Evolutionary conservation across 2,797 vertebrate genomes (phyloP).

Genomic region (Pangasius larnaudii): DNA sequence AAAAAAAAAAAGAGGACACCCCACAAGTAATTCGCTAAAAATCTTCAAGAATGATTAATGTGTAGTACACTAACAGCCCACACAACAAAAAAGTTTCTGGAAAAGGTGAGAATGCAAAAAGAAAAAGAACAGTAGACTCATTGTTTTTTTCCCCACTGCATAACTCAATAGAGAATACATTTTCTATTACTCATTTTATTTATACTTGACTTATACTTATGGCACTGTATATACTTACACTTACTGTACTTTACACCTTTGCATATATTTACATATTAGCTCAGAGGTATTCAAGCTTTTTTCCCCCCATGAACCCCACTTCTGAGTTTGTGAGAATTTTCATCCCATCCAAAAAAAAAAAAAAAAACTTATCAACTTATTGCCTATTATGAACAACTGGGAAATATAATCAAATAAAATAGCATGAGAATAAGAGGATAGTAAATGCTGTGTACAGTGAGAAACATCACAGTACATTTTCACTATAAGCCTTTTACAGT

Average conservation of each 20-base stretch:
- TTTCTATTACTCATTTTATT: background rate
- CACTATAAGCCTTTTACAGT: background rate
- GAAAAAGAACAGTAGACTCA: background rate
- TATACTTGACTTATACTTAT: background rate
- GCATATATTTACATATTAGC: background rate
- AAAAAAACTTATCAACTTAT: background rate
- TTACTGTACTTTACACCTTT: background rate
- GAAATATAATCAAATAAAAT: background rate
- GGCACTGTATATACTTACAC: background rate
- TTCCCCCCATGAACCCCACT: background rate
- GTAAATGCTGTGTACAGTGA: background rate
- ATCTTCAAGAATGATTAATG: background rate
- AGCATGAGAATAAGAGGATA: background rate
- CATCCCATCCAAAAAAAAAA: background rate
- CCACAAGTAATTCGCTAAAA: slow-evolving; percentile 1
- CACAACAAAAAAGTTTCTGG: background rate
- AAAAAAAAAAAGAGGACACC: background rate
- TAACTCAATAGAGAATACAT: background rate
- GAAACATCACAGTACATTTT: background rate
- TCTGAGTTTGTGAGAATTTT: background rate
- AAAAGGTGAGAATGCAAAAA: background rate
- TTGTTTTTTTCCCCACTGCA: too few species aligned
- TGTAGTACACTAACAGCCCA: background rate
- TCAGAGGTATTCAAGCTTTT: background rate
- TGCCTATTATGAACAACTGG: background rate